A percentile compares a stretch with the other conserved stretches of the same genome.
Evolutionary conservation across 2,113 vertebrate species (phyloP).

Genomic region (Odobenus rosmarus): DNA sequence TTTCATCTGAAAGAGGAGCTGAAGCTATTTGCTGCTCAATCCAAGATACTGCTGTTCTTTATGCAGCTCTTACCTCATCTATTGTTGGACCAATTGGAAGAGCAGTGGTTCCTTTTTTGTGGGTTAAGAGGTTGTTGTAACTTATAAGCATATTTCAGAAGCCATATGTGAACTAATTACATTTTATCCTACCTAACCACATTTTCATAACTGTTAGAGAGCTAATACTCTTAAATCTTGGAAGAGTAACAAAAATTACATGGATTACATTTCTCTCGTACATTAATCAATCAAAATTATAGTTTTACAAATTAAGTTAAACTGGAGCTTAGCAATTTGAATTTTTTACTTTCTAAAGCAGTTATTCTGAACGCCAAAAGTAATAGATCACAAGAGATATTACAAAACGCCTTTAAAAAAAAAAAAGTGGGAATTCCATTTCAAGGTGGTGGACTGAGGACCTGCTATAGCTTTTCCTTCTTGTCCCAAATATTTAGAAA

Average conservation of each 20-base stretch:
- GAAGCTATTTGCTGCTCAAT: not conserved
- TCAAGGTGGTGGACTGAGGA: not conserved
- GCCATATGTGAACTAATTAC: slow-evolving; percentile 16
- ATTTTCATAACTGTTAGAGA: slow-evolving; percentile 39
- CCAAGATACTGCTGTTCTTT: not conserved
- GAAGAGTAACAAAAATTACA: slow-evolving; percentile 50
- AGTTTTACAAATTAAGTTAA: slow-evolving; percentile 45
- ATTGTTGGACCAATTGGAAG: not conserved
- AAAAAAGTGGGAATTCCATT: slow-evolving; percentile 10
- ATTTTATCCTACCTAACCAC: slow-evolving; percentile 41
- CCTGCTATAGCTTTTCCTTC: not conserved
- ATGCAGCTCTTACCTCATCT: not conserved
- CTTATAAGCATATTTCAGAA: slow-evolving; percentile 53
- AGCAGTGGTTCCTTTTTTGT: not conserved
- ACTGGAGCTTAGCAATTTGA: not conserved
- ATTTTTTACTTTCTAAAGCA: slow-evolving; percentile 3
- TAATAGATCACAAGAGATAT: not conserved
- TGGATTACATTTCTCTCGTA: slow-evolving; percentile 29
- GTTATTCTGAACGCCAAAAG: slow-evolving; percentile 6
- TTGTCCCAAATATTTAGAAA: not conserved
- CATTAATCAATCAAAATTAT: slow-evolving; percentile 29
- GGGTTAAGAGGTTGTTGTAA: not conserved
- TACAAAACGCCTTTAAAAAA: not conserved
- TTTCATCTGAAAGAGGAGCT: not conserved
- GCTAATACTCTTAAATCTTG: slow-evolving; percentile 20